Base-by-base conservation (phyloP, 1,140 invertebrate genomes). In the Platorchestia sp. region DNA sequence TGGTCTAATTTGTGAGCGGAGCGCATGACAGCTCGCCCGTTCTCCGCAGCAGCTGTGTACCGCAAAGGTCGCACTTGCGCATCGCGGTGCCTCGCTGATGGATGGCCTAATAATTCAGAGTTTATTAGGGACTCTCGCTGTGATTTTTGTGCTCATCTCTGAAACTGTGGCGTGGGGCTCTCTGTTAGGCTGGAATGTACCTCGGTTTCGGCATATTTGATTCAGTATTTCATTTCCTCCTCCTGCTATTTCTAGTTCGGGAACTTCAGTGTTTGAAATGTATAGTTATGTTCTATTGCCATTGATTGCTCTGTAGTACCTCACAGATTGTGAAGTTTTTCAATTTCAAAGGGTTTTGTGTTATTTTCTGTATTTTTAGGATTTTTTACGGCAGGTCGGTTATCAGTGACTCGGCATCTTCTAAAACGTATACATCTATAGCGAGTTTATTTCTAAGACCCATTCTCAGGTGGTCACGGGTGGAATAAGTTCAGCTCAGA, bases 51-150 rank as follows among this genome's bases (percentile, higher is more conserved):
- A 75, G 59, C 14, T 75, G 59, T 36, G 59, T 22, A 27, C 59
- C 59, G 27, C 59, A 75, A 75, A 75, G 59, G 27, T 75, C 47
- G 59, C 1, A 27, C 59, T 27, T 42, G 22, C 91, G 40, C 44
- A 93, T 93, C 91, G 47, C 43, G 43, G 43, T n/a, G 91, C 91
- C n/a, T 93, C 45, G 7, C 91, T 93, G 91, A 93, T 93, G 91
- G 45, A 93, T 93, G 91, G 91, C 43, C 91, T 93, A 45, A 93
- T 93, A 93, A 93, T 93, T 93, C 91, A 93, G 91, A 93, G 91
- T 93, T 93, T 93, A 93, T 93, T 93, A 93, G 91, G 41, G 91
- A 45, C 91, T 93, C 91, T 93, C 91, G 91, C 45, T 47, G 91
- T n/a, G 91, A 93, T 93, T 93, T 93, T 93, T 93, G 91, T 93